Evolutionary conservation across 2,888 invertebrate species (phyloP).

Genomic region (Andrena fulva): DNA sequence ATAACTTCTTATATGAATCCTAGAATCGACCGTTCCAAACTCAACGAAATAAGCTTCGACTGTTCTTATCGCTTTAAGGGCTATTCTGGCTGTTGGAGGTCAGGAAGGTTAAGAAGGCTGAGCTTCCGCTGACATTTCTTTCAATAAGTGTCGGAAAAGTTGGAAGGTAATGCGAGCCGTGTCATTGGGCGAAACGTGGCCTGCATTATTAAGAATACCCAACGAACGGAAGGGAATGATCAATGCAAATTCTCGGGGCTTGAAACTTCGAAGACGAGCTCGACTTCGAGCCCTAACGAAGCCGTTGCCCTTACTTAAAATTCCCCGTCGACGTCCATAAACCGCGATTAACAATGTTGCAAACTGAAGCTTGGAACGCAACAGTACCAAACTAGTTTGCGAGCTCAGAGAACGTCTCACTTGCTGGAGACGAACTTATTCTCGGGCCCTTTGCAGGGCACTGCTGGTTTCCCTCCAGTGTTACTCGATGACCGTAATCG

Average conservation of each 20-base stretch:
- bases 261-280: slow-evolving; percentile 21
- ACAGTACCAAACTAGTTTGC: slow-evolving; percentile 17
- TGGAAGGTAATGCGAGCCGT: neutral
- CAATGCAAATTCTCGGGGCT: slow-evolving; percentile 23
- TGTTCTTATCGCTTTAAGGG: too few species aligned
- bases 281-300: slow-evolving; percentile 24
- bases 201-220: slow-evolving; percentile 19
- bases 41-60: too few species aligned
- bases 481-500: neutral
- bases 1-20: neutral
- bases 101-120: neutral
- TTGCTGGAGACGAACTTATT: neutral
- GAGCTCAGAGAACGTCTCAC: neutral
- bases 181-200: neutral
- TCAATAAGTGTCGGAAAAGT: slow-evolving; percentile 1
- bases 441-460: neutral
- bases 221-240: slow-evolving; percentile 15
- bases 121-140: slow-evolving; percentile 4
- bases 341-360: slow-evolving; percentile 37
- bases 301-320: slow-evolving; percentile 27
- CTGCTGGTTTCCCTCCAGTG: neutral
- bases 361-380: slow-evolving; percentile 18
- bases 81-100: too few species aligned
- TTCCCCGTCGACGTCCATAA: slow-evolving; percentile 30
- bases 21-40: too few species aligned